A percentile compares a stretch with the other conserved stretches of the same genome.
phyloP scores from a whole-genome alignment of 2,797 vertebrate species.

The Capromys pilorides region DNA sequence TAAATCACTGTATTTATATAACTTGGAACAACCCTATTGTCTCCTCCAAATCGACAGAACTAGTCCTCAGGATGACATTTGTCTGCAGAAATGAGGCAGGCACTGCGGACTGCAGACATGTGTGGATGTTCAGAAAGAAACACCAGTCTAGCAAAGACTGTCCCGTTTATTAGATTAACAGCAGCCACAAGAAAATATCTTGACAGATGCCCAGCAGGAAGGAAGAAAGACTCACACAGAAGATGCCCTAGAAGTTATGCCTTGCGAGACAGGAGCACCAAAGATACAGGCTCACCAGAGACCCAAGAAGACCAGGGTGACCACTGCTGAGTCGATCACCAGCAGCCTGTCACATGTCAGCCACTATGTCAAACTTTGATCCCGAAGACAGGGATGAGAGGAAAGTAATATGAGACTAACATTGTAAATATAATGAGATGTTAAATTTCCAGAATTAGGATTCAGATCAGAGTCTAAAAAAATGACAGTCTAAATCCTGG shows the following conservation, averaged over 20 bases:
- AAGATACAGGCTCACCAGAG: neutral
- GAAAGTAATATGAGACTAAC: neutral
- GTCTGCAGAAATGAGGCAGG: neutral
- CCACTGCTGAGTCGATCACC: neutral
- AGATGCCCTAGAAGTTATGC: neutral
- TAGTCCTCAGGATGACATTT: neutral
- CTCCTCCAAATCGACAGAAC: neutral
- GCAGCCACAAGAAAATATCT: neutral
- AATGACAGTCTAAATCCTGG: neutral
- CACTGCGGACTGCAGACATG: neutral
- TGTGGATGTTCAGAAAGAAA: neutral
- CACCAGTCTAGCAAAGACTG: neutral
- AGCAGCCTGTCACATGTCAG: neutral
- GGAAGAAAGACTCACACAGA: neutral
- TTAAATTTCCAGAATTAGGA: neutral
- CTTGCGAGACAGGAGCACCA: rapidly evolving
- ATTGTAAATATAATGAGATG: neutral
- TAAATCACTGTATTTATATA: neutral
- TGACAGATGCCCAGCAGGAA: too few species aligned
- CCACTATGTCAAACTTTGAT: neutral
- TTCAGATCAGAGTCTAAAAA: neutral
- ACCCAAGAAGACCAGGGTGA: neutral
- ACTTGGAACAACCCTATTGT: neutral
- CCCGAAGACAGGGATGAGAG: neutral
- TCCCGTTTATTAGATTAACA: neutral